phyloP scores from a whole-genome alignment of 2,797 vertebrate genomes.

The Acrossocheilus wenchowensis region DNA sequence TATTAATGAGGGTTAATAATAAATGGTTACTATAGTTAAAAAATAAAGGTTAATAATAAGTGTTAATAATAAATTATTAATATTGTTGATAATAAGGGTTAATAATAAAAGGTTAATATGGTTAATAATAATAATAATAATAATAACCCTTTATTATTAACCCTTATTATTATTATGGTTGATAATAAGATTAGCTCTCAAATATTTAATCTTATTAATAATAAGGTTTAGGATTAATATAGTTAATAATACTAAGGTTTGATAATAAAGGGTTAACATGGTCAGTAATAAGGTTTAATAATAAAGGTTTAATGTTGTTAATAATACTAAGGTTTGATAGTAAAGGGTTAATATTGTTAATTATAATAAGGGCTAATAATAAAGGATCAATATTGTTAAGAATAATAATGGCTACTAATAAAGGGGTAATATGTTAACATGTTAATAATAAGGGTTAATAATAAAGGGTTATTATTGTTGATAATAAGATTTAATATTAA shows the following conservation, averaged over 20 bases:
- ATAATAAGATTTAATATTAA: neutral
- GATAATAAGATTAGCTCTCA: neutral
- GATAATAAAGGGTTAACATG: neutral
- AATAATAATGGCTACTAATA: neutral
- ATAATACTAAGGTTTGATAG: neutral
- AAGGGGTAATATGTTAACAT: too few relatives aligned
- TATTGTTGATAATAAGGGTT: neutral
- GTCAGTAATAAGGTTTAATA: neutral
- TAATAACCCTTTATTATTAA: neutral
- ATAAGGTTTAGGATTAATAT: neutral
- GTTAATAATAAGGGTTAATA: neutral
- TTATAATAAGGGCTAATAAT: neutral
- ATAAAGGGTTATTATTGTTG: neutral
- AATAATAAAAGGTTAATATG: neutral
- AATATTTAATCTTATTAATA: neutral
- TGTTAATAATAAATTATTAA: neutral
- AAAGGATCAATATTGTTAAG: neutral
- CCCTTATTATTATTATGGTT: neutral
- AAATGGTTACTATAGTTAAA: neutral
- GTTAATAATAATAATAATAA: neutral
- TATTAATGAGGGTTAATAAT: neutral
- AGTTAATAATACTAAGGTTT: neutral
- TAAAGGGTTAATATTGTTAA: neutral
- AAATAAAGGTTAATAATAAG: too few relatives aligned
- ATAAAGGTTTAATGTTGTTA: neutral